Conservation (phyloP, 37 sponge, comb jelly and placozoan species). For the Dysidea cf. avara region DNA sequence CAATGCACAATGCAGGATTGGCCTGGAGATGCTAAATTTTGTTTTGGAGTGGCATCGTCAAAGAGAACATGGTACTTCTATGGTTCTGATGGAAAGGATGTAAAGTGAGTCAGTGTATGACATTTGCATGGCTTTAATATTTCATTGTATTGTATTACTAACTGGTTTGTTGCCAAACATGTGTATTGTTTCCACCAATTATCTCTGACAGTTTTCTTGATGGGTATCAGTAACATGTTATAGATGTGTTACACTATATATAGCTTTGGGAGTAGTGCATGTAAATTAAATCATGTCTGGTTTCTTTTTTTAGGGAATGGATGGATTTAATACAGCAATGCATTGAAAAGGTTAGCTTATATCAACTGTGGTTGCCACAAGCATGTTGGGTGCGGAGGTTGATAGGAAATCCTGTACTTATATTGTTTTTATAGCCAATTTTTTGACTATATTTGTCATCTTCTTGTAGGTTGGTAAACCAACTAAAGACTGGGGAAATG, state of each 20-base stretch:
- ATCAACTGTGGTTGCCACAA: too few relatives aligned
- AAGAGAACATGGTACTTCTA: slow-evolving; percentile 65
- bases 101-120: slow-evolving; percentile 31
- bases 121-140: background rate
- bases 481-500: slow-evolving; percentile 24
- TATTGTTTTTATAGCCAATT: too few relatives aligned
- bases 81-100: slow-evolving; percentile 18
- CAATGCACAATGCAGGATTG: slow-evolving; percentile 40
- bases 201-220: too few relatives aligned
- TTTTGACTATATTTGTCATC: too few relatives aligned
- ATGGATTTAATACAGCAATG: slow-evolving; percentile 25
- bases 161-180: background rate
- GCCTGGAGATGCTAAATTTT: slow-evolving; percentile 47
- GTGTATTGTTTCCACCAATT: background rate
- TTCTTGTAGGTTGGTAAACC: slow-evolving; percentile 60
- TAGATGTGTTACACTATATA: too few relatives aligned
- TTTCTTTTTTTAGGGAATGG: slow-evolving; percentile 45
- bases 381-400: too few relatives aligned
- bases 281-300: background rate
- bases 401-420: too few relatives aligned
- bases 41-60: slow-evolving; percentile 55
- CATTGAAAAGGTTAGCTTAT: slow-evolving; percentile 57
- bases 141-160: background rate
- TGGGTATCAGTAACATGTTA: too few relatives aligned
- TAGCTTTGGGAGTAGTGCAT: background rate